Percentiles rank a stretch among this genome's conserved stretches.
Conservation (phyloP, 2,113 vertebrate genomes). For the Dicrurus megarhynchus region DNA sequence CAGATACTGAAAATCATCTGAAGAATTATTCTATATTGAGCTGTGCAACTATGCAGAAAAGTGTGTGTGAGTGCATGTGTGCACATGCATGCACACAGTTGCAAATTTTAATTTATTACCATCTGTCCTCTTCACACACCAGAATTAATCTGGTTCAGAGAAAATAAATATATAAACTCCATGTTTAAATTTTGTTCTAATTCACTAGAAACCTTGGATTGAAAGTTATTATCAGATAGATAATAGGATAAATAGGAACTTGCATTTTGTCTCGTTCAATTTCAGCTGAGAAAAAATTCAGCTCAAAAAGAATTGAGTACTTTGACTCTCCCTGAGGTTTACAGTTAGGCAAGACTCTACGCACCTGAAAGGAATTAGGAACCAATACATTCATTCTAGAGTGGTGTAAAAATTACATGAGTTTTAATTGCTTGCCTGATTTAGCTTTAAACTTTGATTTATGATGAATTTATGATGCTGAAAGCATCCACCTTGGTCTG, state of each 20-base stretch:
- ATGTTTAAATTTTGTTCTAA: neutral
- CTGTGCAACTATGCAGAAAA: neutral
- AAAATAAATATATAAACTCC: neutral
- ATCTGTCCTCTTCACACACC: neutral
- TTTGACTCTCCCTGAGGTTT: neutral
- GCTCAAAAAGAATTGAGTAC: neutral
- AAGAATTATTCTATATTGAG: neutral
- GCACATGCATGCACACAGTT: neutral
- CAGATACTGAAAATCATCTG: neutral
- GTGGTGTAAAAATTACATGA: neutral
- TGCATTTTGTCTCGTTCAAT: neutral
- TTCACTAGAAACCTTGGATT: neutral
- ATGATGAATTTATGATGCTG: neutral
- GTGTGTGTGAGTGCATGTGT: neutral
- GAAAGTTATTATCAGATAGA: neutral
- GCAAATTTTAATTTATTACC: neutral
- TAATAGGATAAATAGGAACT: neutral
- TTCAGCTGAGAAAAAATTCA: neutral
- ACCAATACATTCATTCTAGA: neutral
- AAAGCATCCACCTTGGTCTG: neutral
- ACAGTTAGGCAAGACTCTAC: neutral
- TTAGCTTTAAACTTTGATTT: neutral
- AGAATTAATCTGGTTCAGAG: neutral
- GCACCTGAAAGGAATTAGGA: neutral
- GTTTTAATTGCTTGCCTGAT: neutral